phyloP scores from a whole-genome alignment of 2,888 invertebrate species.

The Tachina grossa region DNA sequence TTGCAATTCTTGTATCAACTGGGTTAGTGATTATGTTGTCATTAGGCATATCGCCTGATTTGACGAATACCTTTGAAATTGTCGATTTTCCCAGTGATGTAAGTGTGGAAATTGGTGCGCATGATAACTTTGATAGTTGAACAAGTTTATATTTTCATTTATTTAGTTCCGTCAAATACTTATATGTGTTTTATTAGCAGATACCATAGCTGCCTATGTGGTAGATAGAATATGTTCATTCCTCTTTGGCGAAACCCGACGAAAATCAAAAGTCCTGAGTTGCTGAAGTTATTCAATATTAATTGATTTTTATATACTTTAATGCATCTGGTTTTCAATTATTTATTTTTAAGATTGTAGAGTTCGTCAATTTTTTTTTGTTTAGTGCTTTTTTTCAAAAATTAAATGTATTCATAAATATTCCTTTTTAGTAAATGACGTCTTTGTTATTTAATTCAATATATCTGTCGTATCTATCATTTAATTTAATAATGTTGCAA shows the following conservation, averaged over 20 bases:
- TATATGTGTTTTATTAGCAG: constrained; percentile 91
- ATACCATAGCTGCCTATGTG: constrained; percentile 92
- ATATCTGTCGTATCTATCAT: no score
- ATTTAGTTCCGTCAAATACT: constrained; percentile 95
- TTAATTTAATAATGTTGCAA: no score
- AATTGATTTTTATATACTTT: constrained; percentile 12
- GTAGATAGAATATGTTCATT: constrained; percentile 93
- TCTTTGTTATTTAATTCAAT: no score
- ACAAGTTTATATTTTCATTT: constrained; percentile 74
- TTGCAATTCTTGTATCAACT: constrained; percentile 93
- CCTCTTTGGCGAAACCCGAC: constrained; percentile 92
- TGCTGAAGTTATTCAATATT: constrained; percentile 67
- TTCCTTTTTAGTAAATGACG: no score
- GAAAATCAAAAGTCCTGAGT: constrained; percentile 79
- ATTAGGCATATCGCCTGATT: constrained; percentile 91
- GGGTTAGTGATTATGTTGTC: constrained; percentile 92
- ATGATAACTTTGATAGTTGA: not conserved
- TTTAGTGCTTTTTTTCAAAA: no score
- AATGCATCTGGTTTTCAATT: constrained; percentile 20
- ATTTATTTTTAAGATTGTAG: not conserved
- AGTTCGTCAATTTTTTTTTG: no score
- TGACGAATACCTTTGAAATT: constrained; percentile 96
- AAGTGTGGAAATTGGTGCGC: constrained; percentile 81
- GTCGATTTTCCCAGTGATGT: constrained; percentile 96
- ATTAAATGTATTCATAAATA: no score